A percentile compares a stretch with the other conserved stretches of the same genome.
Evolutionary conservation across 2,797 vertebrate genomes (phyloP).

Genomic region (Hyperoplus lanceolatus): DNA sequence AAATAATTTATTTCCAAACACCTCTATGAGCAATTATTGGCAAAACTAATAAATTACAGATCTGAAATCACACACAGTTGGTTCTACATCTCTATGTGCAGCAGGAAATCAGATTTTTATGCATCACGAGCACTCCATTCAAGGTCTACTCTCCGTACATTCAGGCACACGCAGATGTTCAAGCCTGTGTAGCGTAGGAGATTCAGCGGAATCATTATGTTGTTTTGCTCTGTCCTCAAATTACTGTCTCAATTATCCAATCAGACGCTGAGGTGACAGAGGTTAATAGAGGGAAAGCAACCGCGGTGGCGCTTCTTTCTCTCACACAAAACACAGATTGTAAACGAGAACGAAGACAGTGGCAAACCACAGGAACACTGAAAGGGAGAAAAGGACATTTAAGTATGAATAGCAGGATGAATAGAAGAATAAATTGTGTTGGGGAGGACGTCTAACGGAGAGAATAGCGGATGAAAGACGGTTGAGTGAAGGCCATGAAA

Average conservation of each 20-base stretch:
- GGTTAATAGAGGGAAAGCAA: conserved; percentile 41
- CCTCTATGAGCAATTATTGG: conserved; percentile 30
- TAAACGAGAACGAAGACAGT: background rate
- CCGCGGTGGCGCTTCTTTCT: background rate
- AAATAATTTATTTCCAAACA: conserved; percentile 62
- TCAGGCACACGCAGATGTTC: background rate
- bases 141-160: background rate
- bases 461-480: conserved; percentile 4
- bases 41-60: conserved; percentile 27
- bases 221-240: conserved; percentile 26
- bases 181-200: background rate
- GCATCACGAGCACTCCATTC: background rate
- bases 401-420: conserved; percentile 2
- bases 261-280: conserved; percentile 21
- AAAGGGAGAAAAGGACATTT: background rate
- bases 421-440: conserved; percentile 13
- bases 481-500: conserved; percentile 8
- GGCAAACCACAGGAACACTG: background rate
- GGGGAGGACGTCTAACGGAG: conserved; percentile 4
- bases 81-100: background rate
- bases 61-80: background rate
- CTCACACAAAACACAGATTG: background rate
- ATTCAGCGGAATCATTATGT: conserved; percentile 12
- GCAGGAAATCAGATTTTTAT: background rate
- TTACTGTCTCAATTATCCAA: conserved; percentile 42